A percentile compares a stretch with the other conserved stretches of the same genome.
These are phyloP conservation scores for Bombus breviceps DNA, from an alignment of 1,140 invertebrate genomes.

Conservation along the genomic window DNA sequence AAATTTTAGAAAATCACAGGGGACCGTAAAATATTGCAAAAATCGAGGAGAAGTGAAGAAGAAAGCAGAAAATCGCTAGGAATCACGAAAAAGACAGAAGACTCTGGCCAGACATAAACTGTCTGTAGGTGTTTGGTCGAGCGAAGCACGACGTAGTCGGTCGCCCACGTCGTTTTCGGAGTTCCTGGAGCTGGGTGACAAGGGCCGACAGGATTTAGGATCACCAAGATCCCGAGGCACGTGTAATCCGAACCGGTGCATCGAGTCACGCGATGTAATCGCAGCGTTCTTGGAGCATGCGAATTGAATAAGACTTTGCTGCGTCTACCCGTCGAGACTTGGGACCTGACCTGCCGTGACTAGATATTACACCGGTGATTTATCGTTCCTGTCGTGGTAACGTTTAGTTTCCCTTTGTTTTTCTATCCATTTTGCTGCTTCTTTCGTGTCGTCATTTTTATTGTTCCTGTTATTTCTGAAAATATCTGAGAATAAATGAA, in stretches of 20 bases:
- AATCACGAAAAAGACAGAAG: not conserved
- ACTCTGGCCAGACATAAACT: not conserved
- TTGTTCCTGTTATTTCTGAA: not conserved
- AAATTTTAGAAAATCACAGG: not conserved
- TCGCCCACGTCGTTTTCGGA: slow-evolving; percentile 62
- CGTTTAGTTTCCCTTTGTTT: not conserved
- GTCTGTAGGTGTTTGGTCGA: not conserved
- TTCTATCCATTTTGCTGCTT: not conserved
- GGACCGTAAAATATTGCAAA: not conserved
- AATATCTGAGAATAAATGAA: not conserved
- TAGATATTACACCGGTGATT: slow-evolving; percentile 35
- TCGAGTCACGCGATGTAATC: slow-evolving; percentile 65
- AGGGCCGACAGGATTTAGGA: slow-evolving; percentile 64
- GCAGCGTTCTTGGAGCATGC: slow-evolving; percentile 30
- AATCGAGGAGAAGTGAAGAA: not conserved
- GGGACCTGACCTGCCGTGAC: slow-evolving; percentile 14
- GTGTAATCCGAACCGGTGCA: slow-evolving; percentile 64
- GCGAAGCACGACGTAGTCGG: slow-evolving; percentile 21
- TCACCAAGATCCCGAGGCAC: slow-evolving; percentile 48
- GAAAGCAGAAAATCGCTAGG: not conserved
- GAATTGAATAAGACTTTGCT: slow-evolving; percentile 49
- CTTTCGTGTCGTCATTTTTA: not conserved
- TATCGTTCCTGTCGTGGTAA: slow-evolving; percentile 7
- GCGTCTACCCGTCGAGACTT: not conserved
- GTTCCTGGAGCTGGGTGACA: slow-evolving; percentile 56